phyloP scores from a whole-genome alignment of 2,888 invertebrate genomes.

The Rhabditoides inermis region DNA sequence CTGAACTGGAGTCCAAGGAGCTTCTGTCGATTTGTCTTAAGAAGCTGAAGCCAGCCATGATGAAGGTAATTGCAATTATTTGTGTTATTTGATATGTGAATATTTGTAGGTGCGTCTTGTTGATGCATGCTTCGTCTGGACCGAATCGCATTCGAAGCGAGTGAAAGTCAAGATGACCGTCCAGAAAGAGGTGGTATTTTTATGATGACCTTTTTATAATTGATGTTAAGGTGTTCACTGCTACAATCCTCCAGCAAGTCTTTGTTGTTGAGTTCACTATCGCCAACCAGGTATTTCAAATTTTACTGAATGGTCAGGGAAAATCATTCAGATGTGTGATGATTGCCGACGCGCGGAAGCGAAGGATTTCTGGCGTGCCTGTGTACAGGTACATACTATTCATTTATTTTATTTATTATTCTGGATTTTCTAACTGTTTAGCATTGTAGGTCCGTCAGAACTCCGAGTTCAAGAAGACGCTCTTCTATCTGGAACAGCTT shows the following conservation, averaged over 20 bases:
- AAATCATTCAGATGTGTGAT: conserved; percentile 72
- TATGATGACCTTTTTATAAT: not conserved
- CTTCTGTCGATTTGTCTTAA: conserved; percentile 72
- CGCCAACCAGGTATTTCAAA: conserved; percentile 61
- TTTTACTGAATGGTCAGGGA: not conserved
- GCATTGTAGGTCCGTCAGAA: conserved; percentile 54
- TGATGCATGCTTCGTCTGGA: conserved; percentile 96
- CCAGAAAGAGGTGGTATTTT: conserved; percentile 69
- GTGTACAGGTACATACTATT: conserved; percentile 57
- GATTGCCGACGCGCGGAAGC: conserved; percentile 93
- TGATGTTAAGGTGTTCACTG: conserved; percentile 64
- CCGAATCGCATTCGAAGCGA: conserved; percentile 94
- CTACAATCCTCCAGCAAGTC: conserved; percentile 75
- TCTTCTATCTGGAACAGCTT: conserved; percentile 91
- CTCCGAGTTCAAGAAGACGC: conserved; percentile 87
- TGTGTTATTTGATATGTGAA: not conserved
- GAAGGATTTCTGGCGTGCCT: conserved; percentile 90
- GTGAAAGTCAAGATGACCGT: conserved; percentile 84
- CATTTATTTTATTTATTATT: not conserved
- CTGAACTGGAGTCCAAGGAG: conserved; percentile 57
- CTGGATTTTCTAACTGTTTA: not conserved
- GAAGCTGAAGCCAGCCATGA: conserved; percentile 62
- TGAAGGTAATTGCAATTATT: conserved; percentile 19
- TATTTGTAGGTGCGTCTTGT: conserved; percentile 67
- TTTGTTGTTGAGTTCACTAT: conserved; percentile 87